Evolutionary conservation across 2,888 invertebrate species (phyloP).

Genomic region (Willowsia nigromaculata): DNA sequence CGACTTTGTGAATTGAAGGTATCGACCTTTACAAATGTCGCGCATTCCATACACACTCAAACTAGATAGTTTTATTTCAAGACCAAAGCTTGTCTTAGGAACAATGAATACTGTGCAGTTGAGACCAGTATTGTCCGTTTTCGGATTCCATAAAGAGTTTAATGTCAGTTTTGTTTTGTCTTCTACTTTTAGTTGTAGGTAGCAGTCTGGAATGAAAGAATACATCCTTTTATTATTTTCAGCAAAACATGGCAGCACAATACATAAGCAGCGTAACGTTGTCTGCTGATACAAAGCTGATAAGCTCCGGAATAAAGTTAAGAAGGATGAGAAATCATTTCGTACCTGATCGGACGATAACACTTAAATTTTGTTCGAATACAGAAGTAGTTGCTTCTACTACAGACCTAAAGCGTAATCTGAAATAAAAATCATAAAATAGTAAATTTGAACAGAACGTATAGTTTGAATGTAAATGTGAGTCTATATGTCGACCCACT

Average conservation of each 20-base stretch:
- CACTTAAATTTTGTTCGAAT: conserved; percentile 77
- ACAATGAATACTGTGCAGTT: conserved; percentile 77
- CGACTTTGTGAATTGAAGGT: conserved; percentile 68
- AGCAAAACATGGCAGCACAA: background rate
- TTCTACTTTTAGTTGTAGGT: conserved; percentile 70
- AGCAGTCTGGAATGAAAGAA: conserved; percentile 66
- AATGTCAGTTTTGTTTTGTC: conserved; percentile 72
- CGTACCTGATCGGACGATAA: conserved; percentile 76
- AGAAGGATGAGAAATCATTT: background rate
- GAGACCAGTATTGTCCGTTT: conserved; percentile 76
- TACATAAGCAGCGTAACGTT: too few relatives aligned
- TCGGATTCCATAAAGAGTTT: conserved; percentile 73
- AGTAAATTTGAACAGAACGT: background rate
- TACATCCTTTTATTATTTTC: background rate
- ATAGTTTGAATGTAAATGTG: too few relatives aligned
- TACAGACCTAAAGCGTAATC: conserved; percentile 77
- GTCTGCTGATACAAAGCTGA: too few relatives aligned
- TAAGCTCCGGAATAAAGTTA: too few relatives aligned
- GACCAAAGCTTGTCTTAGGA: conserved; percentile 75
- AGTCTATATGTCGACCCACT: too few relatives aligned
- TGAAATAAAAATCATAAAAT: conserved; percentile 48
- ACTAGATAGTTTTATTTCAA: conserved; percentile 75
- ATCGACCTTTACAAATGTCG: conserved; percentile 77
- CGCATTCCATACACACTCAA: conserved; percentile 79
- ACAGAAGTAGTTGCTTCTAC: conserved; percentile 75